These are phyloP conservation scores for Geococcyx californianus DNA, from an alignment of 2,113 vertebrate species.

Conservation along the genomic window DNA sequence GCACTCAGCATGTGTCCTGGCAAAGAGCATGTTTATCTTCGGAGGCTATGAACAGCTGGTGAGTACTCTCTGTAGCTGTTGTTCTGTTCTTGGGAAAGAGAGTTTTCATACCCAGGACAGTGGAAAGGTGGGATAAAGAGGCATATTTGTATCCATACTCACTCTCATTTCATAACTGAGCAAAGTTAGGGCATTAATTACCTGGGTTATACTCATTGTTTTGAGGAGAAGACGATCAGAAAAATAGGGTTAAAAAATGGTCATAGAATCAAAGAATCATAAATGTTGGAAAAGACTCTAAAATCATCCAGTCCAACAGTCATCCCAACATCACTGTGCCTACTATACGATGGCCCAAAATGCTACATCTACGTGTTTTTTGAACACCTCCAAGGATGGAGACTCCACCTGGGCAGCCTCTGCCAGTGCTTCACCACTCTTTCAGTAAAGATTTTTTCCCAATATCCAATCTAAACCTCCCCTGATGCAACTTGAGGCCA, in stretches of 20 bases:
- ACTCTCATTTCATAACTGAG: not conserved
- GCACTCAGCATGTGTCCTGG: slow-evolving; percentile 92
- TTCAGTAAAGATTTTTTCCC: too few relatives aligned
- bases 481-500: too few relatives aligned
- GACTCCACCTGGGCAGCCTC: too few relatives aligned
- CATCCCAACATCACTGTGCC: too few relatives aligned
- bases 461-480: too few relatives aligned
- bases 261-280: too few relatives aligned
- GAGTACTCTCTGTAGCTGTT: slow-evolving; percentile 53
- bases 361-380: too few relatives aligned
- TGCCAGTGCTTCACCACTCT: too few relatives aligned
- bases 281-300: too few relatives aligned
- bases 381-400: too few relatives aligned
- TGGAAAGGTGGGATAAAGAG: not conserved
- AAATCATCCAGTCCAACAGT: too few relatives aligned
- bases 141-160: not conserved
- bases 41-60: slow-evolving; percentile 98
- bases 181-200: not conserved
- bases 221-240: not conserved
- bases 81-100: not conserved
- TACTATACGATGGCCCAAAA: too few relatives aligned
- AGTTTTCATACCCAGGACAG: not conserved
- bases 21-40: slow-evolving; percentile 96
- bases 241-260: not conserved
- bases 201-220: not conserved